Evolutionary conservation across 1,140 invertebrate species (phyloP), one percentile per base, ranked within the genome.

Genomic region (Rhizoglyphus robini): DNA sequence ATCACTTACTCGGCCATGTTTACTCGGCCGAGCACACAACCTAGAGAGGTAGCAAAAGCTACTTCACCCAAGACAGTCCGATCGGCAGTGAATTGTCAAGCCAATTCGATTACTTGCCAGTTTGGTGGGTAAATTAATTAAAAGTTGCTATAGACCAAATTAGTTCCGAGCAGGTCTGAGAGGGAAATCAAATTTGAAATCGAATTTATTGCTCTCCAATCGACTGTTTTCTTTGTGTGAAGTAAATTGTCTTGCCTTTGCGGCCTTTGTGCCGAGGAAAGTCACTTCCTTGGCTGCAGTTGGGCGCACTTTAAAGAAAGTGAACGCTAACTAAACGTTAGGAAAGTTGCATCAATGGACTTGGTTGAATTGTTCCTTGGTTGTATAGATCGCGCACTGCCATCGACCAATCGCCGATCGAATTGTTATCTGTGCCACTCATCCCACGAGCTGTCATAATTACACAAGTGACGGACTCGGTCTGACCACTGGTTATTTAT

Each of bases 121-220:
- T n/a, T n/a, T n/a, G n/a, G n/a, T n/a, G 36, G 23, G 8, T 54
- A 54, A 54, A 54, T 54, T 54, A 54, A 54, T 54, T 54, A 54
- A 54, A 54, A 54, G 51, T 54, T 54, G 51, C 8, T 11, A 54
- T 54, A 5, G 51, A 54, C 51, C 23, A 54, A 54, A 54, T 54
- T 54, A 54, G 51, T 27, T n/a, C n/a, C n/a, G n/a, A n/a, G 36
- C 36, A 41, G 36, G 36, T 41, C 18, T 18, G 41, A 46, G 41
- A 46, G 23, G 23, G 41, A 46, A 46, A 46, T 15, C 41, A 23
- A 46, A n/a, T n/a, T n/a, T n/a, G n/a, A n/a, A n/a, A n/a, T n/a
- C n/a, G n/a, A n/a, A n/a, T n/a, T n/a, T n/a, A n/a, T n/a, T n/a
- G n/a, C n/a, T n/a, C n/a, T n/a, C n/a, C n/a, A n/a, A n/a, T n/a